Base-by-base conservation (phyloP, 2,113 vertebrate genomes). In the Austrofundulus limnaeus region DNA sequence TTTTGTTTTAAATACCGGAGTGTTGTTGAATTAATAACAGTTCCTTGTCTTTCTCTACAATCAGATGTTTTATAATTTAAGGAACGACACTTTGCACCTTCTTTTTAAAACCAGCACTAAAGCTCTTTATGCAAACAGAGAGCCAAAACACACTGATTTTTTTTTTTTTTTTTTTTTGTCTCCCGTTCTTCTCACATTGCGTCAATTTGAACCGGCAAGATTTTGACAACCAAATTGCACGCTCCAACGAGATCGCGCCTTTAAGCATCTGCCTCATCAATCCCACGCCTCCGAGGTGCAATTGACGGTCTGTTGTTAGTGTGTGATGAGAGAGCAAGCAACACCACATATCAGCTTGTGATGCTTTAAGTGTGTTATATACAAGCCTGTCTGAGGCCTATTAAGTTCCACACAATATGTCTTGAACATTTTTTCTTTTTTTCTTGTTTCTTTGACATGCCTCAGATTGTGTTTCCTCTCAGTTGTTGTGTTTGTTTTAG, bases 401-500 rank as follows among this genome's bases (percentile, higher is more conserved):
- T 88, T 84, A 81, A 83, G 66, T 78, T 67, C 57, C 14, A 16
- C 60, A 49, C 75, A 80, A 70, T 86, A 78, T 47, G 74, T 89
- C 70, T 78, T 25, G 59, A 54, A 64, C 56, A 10, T 13, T 60
- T 55, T 19, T 13, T 55, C 4, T 39, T 38, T 39, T 9, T 42
- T 19, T 28, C 59, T 10, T 25, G 59, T 59, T 68, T 61, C n/a
- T 55, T 74, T 75, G 75, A 37, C 67, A 45, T 62, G 66, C 63
- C 67, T 67, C 54, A 61, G 38, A 52, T 68, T 60, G 67, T 57
- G 56, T 55, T 79, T 43, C 39, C 7, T 24, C 71, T 83, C 82
- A 66, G 66, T 86, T 85, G 80, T n/a, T n/a, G n/a, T n/a, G n/a
- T 87, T 86, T 83, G 66, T 82, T 83, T 84, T 72, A 75, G 74